These are phyloP conservation scores for Heterochromis multidens DNA, from an alignment of 2,113 vertebrate genomes.

Conservation along the genomic window DNA sequence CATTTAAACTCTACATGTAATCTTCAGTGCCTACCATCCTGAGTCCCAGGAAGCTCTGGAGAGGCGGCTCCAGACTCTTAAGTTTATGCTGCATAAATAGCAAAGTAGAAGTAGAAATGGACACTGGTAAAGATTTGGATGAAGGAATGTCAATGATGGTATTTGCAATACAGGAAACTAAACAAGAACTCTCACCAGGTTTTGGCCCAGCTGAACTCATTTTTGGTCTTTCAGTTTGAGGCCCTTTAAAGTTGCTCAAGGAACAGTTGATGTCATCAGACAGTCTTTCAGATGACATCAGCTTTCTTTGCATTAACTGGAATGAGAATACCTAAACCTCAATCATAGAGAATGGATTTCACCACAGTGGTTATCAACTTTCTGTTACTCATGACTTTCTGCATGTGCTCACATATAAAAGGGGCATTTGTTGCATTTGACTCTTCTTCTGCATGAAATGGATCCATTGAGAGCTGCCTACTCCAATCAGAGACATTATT, in stretches of 20 bases:
- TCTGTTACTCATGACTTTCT: no score
- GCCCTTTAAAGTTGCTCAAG: neutral
- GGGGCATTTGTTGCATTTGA: no score
- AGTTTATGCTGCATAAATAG: neutral
- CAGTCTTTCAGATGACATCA: no score
- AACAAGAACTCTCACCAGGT: neutral
- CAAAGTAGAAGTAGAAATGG: neutral
- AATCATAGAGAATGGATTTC: no score
- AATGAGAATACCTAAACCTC: no score
- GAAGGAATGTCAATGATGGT: neutral
- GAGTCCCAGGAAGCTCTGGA: neutral
- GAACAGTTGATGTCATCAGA: neutral
- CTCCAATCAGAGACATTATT: no score
- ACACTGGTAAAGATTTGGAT: neutral
- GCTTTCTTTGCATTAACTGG: no score
- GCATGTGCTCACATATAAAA: no score
- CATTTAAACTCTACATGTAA: neutral
- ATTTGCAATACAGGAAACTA: neutral
- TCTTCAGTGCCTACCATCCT: neutral
- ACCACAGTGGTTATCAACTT: no score
- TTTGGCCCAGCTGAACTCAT: neutral
- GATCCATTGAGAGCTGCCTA: no score
- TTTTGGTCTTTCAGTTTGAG: neutral
- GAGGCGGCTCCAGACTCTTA: neutral
- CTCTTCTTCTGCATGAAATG: no score